These are phyloP conservation scores for Apamea anceps DNA, from an alignment of 2,888 invertebrate genomes.

Conservation along the genomic window DNA sequence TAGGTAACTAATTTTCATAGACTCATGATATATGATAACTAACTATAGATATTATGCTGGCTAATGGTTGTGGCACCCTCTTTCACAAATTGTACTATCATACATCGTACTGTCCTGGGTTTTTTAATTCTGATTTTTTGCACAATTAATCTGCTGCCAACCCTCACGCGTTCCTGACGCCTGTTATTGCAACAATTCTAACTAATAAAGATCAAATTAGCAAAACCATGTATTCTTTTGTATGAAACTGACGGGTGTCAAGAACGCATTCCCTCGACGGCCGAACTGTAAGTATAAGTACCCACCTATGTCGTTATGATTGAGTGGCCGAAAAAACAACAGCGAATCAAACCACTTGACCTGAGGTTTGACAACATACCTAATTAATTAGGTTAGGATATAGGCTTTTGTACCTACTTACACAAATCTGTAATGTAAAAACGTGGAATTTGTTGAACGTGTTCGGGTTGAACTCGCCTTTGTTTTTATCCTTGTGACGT, in stretches of 20 bases:
- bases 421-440: slow-evolving; percentile 9
- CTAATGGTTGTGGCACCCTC: not conserved
- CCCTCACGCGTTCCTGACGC: not conserved
- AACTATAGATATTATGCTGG: slow-evolving; percentile 5
- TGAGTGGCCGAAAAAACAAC: not conserved
- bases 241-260: too few species aligned
- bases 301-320: not conserved
- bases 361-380: not conserved
- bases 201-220: not conserved
- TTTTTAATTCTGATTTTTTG: not conserved
- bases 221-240: too few species aligned
- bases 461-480: not conserved
- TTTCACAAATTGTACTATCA: not conserved
- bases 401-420: not conserved
- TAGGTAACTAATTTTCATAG: slow-evolving; percentile 1
- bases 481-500: not conserved
- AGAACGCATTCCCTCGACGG: too few species aligned
- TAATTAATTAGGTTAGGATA: not conserved
- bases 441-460: not conserved
- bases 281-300: too few species aligned
- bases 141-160: not conserved
- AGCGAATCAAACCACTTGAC: slow-evolving; percentile 8
- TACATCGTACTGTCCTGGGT: not conserved
- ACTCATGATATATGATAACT: too few species aligned
- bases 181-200: not conserved